Conservation (phyloP, 2,888 invertebrate species). For the Malthinus flaveolus region DNA sequence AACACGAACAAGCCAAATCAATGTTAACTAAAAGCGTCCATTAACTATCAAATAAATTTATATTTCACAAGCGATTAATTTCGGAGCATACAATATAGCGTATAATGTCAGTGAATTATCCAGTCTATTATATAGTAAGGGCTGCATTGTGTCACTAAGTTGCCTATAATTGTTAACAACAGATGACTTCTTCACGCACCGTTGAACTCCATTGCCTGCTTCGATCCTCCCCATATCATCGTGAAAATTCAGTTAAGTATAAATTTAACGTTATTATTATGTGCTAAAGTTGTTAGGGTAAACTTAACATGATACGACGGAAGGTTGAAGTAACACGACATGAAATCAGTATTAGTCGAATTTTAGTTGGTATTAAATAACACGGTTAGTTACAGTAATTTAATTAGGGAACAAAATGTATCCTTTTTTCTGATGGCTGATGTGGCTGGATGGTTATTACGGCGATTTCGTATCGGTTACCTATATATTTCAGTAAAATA, state of each 20-base stretch:
- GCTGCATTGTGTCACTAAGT: slow-evolving; percentile 54
- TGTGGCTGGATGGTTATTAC: slow-evolving; percentile 26
- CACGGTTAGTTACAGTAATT: slow-evolving; percentile 14
- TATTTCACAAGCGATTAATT: slow-evolving; percentile 55
- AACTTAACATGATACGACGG: slow-evolving; percentile 18
- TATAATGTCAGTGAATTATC: slow-evolving; percentile 51
- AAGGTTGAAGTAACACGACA: slow-evolving; percentile 21
- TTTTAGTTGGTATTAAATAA: neutral
- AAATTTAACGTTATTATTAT: slow-evolving; percentile 17
- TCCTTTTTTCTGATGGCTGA: slow-evolving; percentile 15
- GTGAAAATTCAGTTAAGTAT: slow-evolving; percentile 18
- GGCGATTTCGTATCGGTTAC: slow-evolving; percentile 26
- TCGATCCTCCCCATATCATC: slow-evolving; percentile 24
- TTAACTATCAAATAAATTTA: slow-evolving; percentile 50
- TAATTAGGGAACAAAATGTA: slow-evolving; percentile 22
- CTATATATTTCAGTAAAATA: slow-evolving; percentile 27
- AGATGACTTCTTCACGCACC: slow-evolving; percentile 51
- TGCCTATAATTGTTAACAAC: slow-evolving; percentile 55
- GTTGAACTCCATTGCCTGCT: slow-evolving; percentile 34
- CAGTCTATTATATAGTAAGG: slow-evolving; percentile 51
- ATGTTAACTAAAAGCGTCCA: slow-evolving; percentile 37
- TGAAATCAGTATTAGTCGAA: slow-evolving; percentile 17
- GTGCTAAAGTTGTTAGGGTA: slow-evolving; percentile 15
- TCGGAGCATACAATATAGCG: slow-evolving; percentile 45
- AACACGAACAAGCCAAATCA: slow-evolving; percentile 20